These are phyloP conservation scores for Dolichopus griseipennis DNA, from an alignment of 2,888 invertebrate genomes.

Conservation along the genomic window DNA sequence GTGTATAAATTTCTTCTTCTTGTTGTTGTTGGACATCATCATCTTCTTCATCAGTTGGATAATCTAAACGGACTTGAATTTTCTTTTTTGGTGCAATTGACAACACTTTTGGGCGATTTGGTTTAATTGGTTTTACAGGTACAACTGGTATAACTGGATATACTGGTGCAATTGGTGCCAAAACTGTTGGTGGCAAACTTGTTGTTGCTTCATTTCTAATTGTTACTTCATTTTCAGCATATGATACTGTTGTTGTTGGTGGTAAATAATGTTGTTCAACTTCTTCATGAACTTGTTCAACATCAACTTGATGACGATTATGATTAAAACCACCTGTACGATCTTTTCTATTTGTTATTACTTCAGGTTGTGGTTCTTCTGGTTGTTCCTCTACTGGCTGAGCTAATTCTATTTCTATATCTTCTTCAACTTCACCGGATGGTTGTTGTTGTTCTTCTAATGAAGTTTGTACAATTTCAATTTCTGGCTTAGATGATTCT, in stretches of 20 bases:
- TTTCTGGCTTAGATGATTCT: background rate
- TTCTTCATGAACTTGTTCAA: background rate
- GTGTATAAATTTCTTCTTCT: background rate
- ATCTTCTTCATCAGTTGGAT: conserved; percentile 20
- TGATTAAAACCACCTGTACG: background rate
- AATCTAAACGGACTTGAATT: conserved; percentile 21
- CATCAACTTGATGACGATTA: background rate
- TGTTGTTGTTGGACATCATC: conserved; percentile 23
- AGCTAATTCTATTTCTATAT: background rate
- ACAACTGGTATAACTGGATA: background rate
- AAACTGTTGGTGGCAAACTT: background rate
- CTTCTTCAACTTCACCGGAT: background rate
- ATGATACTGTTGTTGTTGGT: background rate
- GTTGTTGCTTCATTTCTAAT: background rate
- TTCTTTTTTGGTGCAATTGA: conserved; percentile 19
- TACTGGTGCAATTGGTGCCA: background rate
- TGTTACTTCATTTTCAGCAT: background rate
- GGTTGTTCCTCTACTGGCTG: too few species aligned
- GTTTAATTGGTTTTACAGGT: background rate
- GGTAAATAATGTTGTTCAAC: background rate
- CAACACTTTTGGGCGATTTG: conserved; percentile 9
- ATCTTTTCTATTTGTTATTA: background rate
- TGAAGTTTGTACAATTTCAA: background rate
- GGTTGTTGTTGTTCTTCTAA: background rate
- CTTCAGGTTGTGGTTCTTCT: background rate